Percentiles rank a stretch among this genome's conserved stretches.
Evolutionary conservation across 2,797 vertebrate genomes (phyloP).

Genomic region (Peromyscus nudipes): DNA sequence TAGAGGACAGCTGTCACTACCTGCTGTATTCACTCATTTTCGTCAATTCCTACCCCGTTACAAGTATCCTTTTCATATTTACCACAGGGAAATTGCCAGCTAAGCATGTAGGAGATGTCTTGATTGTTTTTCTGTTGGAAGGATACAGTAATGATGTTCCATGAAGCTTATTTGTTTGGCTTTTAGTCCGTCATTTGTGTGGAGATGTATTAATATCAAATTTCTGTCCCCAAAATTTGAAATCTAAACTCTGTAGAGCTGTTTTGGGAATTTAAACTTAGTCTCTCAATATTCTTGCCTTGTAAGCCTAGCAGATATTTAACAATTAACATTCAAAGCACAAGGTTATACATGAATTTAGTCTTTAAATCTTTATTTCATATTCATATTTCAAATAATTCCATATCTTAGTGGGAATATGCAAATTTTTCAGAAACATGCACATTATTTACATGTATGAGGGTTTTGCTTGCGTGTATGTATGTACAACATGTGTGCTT

Average conservation of each 20-base stretch:
- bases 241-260: constrained; percentile 30
- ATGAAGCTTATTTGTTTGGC: not conserved
- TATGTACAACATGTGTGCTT: not conserved
- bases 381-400: not conserved
- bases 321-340: constrained; percentile 20
- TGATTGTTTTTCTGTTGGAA: constrained; percentile 16
- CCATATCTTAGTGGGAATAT: not conserved
- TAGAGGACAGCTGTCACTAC: constrained; percentile 99
- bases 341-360: not conserved
- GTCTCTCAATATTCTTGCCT: not conserved
- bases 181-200: constrained; percentile 1
- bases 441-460: not conserved
- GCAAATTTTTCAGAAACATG: not conserved
- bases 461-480: not conserved
- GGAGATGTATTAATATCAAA: not conserved
- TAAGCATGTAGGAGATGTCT: not conserved
- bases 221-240: constrained; percentile 50
- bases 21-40: constrained; percentile 98
- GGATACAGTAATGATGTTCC: not conserved
- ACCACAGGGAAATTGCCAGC: not conserved
- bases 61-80: constrained; percentile 96
- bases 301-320: not conserved
- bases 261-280: constrained; percentile 34
- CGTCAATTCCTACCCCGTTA: constrained; percentile 99
- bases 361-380: constrained; percentile 10